A percentile compares a stretch with the other conserved stretches of the same genome.
Conservation (phyloP, 2,888 invertebrate species). For the Clivina fossor region DNA sequence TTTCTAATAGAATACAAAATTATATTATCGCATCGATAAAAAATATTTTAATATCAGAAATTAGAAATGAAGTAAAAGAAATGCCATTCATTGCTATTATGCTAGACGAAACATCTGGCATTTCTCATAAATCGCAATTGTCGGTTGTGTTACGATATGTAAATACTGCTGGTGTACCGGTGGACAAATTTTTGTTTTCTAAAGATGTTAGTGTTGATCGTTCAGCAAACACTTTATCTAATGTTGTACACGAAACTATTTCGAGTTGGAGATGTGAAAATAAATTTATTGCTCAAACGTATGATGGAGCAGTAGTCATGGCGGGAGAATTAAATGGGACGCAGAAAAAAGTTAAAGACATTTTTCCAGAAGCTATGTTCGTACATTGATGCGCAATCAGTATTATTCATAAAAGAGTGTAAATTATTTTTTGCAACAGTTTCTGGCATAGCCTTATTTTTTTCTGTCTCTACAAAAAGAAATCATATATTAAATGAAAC, state of each 20-base stretch:
- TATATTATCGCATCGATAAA: too few relatives aligned
- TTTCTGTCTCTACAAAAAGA: slow-evolving; percentile 42
- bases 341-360: slow-evolving; percentile 38
- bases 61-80: slow-evolving; percentile 37
- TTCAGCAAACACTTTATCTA: slow-evolving; percentile 36
- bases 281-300: slow-evolving; percentile 39
- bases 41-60: too few relatives aligned
- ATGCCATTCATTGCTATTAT: slow-evolving; percentile 41
- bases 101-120: slow-evolving; percentile 43
- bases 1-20: slow-evolving; percentile 42
- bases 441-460: slow-evolving; percentile 43
- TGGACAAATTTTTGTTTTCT: slow-evolving; percentile 39
- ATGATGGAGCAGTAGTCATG: slow-evolving; percentile 33
- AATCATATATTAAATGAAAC: slow-evolving; percentile 30
- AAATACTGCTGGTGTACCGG: slow-evolving; percentile 28
- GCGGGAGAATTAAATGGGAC: slow-evolving; percentile 38
- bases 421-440: slow-evolving; percentile 42
- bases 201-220: slow-evolving; percentile 30
- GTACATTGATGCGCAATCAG: slow-evolving; percentile 37
- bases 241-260: slow-evolving; percentile 6
- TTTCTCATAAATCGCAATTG: slow-evolving; percentile 41
- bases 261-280: slow-evolving; percentile 36
- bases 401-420: slow-evolving; percentile 40
- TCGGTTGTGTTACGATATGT: slow-evolving; percentile 42
- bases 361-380: too few relatives aligned